Evolutionary conservation across 1,140 invertebrate species (phyloP), one percentile per base, ranked within the genome.

Genomic region (Papilio glaucus): DNA sequence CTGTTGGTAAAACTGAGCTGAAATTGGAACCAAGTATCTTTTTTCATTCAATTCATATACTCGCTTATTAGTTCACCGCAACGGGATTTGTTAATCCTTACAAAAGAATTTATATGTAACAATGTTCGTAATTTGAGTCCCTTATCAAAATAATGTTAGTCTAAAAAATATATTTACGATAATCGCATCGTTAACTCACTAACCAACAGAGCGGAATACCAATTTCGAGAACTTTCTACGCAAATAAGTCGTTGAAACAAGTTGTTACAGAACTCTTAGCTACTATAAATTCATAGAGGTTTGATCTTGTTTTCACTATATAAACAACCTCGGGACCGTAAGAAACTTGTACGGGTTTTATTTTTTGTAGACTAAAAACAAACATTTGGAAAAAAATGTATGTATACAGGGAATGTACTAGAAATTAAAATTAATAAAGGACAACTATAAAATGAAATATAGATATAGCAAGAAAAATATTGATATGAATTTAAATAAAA

Each of bases 231-330:
- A 39, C 33, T 63, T 63, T 63, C 37, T 39, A 63, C 29, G 61
- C 29, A 63, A 63, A 63, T 63, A 63, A 63, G 61, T 63, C 61
- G 33, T 63, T 37, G 33, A 63, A 63, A 62, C 60, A 61, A 74
- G 71, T 69, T 70, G 57, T 62, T 70, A 71, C 73, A 77, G 38
- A 38, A 70, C 60, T 67, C 29, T 61, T 33, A 39, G 53, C 72
- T 72, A 69, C 71, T 74, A 75, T 77, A 67, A 67, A 75, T 77
- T 77, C 76, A 75, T 77, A 72, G 67, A 73, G 67, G 72, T 61
- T 61, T 75, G 71, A 77, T 77, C 45, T 68, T 63, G 61, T 74
- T 72, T 72, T 42, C 53, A 41, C 45, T 18, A 69, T 72, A 72
- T 37, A 69, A 29, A 18, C 33, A 72, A 63, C 15, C 57, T 33